Base-by-base conservation (phyloP, 1,140 invertebrate genomes). In the Phthorimaea operculella region DNA sequence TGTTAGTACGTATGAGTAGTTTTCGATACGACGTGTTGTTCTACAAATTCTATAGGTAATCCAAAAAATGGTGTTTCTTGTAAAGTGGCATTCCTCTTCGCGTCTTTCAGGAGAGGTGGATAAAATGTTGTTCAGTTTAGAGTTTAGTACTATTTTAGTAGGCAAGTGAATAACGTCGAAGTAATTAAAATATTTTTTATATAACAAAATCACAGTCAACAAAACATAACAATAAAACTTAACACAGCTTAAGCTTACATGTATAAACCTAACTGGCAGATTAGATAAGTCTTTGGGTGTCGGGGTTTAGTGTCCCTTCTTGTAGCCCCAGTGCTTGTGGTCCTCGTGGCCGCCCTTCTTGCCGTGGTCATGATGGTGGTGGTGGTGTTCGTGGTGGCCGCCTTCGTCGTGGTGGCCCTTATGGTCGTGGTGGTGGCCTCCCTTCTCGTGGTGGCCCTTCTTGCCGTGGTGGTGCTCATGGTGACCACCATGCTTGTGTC, bases 391-490 rank as follows among this genome's bases (percentile, higher is more conserved):
- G 53, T 88, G 87, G 66, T 87, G 82, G 16, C 87, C 88, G 58
- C 87, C 87, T 60, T 89, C 86, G 12, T 87, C 87, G 51, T 87
- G 80, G 59, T 83, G 79, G 45, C 69, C 77, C 55, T 83, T 79
- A 59, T 83, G 79, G 51, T 83, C 74, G 55, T 83, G 77, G 51
- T 83, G 79, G 54, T 83, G 79, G 64, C 90, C 87, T 4, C 90
- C 90, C 78, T 92, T 91, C 54, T 91, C 87, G 42, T 88, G 86
- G 62, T 91, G 89, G 0, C 90, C 91, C 66, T 92, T 92, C 67
- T 92, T 92, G 17, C 90, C 90, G 39, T 90, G 87, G 52, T 91
- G 86, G 59, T 91, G 88, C 18, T 91, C 86, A 59, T 92, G 89
- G 39, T 90, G 87, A 1, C 87, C 89, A 7, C 87, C 87, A 55